Percentiles rank a stretch among this genome's conserved stretches.
These are phyloP conservation scores for Thera britannica DNA, from an alignment of 2,888 invertebrate genomes.

Conservation along the genomic window DNA sequence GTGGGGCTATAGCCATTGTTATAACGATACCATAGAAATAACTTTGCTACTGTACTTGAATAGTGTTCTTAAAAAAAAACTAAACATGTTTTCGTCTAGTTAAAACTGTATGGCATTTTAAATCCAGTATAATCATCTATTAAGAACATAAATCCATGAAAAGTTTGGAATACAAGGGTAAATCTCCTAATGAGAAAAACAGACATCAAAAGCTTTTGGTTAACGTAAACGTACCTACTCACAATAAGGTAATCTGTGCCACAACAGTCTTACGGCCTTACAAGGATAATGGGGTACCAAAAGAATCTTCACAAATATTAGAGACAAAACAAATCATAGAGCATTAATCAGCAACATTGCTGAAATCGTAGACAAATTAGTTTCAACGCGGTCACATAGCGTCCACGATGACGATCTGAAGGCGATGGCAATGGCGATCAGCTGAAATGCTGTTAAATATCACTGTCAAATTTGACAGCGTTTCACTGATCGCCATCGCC, in stretches of 20 bases:
- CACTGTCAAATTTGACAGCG: no score
- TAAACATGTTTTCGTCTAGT: no score
- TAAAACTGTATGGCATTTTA: not conserved
- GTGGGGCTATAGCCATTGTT: conserved; percentile 12
- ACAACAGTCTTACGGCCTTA: not conserved
- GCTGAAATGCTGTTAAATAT: no score
- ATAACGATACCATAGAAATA: conserved; percentile 26
- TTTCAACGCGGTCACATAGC: no score
- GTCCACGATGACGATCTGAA: no score
- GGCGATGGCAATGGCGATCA: no score
- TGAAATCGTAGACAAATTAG: not conserved
- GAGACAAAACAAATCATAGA: not conserved
- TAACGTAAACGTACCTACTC: not conserved
- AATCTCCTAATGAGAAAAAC: not conserved
- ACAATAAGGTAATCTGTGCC: not conserved
- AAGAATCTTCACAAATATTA: not conserved
- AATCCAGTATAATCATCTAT: not conserved
- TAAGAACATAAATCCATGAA: not conserved
- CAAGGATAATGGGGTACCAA: not conserved
- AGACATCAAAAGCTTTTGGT: not conserved
- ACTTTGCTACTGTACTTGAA: not conserved
- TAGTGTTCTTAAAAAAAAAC: not conserved
- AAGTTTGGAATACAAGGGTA: not conserved
- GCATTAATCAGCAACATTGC: not conserved
- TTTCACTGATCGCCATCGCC: no score